Evolutionary conservation across 64 coral and sea anemone genomes (phyloP).

Genomic region (Dendronephthya gigantea): DNA sequence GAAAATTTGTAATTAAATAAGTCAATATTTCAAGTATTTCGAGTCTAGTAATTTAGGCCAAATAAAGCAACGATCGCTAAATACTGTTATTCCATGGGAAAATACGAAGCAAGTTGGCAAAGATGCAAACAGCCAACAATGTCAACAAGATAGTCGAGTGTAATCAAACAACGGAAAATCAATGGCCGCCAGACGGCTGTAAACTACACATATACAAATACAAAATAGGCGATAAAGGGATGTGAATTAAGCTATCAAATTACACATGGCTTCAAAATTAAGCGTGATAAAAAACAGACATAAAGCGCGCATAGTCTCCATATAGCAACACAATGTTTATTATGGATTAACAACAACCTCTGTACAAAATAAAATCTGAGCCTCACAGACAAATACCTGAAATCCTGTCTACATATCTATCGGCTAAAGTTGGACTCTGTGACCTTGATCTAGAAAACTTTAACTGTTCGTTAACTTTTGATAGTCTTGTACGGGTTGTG

Average conservation of each 20-base stretch:
- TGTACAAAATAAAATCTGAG: not conserved
- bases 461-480: not conserved
- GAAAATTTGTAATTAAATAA: not conserved
- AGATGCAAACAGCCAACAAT: not conserved
- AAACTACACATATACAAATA: not conserved
- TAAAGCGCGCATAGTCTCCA: not conserved
- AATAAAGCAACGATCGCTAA: not conserved
- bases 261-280: not conserved
- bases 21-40: not conserved
- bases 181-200: not conserved
- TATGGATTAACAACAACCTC: not conserved
- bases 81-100: not conserved
- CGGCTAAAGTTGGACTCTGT: not conserved
- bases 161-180: not conserved
- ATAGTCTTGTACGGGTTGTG: not conserved
- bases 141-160: not conserved
- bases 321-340: not conserved
- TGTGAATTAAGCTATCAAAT: not conserved
- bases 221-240: not conserved
- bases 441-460: not conserved
- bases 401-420: not conserved
- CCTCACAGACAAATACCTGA: not conserved
- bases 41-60: too few relatives aligned
- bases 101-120: not conserved
- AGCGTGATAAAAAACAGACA: not conserved